Conservation (phyloP, 2,113 vertebrate genomes). For the Propithecus coquereli region DNA sequence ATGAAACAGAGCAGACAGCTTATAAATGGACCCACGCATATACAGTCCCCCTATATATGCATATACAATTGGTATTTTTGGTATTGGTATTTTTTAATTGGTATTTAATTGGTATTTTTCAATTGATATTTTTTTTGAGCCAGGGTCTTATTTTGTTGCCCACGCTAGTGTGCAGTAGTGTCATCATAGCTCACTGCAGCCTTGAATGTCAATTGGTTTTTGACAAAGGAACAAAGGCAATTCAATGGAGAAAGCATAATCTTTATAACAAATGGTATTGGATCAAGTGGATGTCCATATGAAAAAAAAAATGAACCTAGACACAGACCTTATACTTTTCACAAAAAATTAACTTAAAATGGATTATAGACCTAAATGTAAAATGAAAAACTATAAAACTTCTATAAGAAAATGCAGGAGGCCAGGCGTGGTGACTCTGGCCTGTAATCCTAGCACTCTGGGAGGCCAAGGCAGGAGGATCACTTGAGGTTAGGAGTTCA, state of each 20-base stretch:
- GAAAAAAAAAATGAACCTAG: not conserved
- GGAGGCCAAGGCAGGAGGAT: no score
- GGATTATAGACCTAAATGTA: not conserved
- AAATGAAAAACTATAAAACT: not conserved
- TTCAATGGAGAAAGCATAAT: not conserved
- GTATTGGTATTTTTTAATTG: not conserved
- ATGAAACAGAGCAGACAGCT: not conserved
- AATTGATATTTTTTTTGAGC: not conserved
- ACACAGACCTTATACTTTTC: not conserved
- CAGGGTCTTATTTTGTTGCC: no score
- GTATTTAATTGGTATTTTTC: not conserved
- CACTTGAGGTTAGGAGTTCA: no score
- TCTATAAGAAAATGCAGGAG: not conserved
- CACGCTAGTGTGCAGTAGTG: no score
- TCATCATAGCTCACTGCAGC: no score
- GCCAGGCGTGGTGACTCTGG: no score
- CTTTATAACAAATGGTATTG: not conserved
- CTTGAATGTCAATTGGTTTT: not conserved
- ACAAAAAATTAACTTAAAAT: not conserved
- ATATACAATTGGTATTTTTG: not conserved
- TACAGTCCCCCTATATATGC: not conserved
- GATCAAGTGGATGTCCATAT: not conserved
- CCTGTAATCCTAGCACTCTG: no score
- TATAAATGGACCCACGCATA: not conserved
- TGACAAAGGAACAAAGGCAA: not conserved